Evolutionary conservation across 2,797 vertebrate species (phyloP), one percentile per base, ranked within the genome.

Genomic region (Rhadinocentrus ornatus): DNA sequence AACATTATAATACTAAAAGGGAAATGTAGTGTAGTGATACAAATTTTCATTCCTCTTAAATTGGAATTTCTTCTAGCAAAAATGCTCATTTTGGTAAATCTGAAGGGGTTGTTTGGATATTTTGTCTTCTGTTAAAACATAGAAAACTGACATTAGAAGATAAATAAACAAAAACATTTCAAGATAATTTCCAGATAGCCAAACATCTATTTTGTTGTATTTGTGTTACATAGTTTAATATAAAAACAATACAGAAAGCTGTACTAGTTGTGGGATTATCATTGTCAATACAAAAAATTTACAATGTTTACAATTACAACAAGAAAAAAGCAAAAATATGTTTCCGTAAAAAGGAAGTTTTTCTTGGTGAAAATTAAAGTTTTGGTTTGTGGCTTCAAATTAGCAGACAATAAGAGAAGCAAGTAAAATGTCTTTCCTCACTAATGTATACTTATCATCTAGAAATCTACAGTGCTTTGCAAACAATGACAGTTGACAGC

Each of bases 401-500:
- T 60, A 34, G 32, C 22, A 41, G 13, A 52, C 50, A 26, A 4
- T 1, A 12, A 66, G 31, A 22, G 16, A 69, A 26, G 41, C 2
- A 35, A 20, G 18, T 2, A 6, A 52, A 29, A 69, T 37, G 16
- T 50, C 24, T 56, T 32, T 6, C 11, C 20, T 66, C 27, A 13
- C 29, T 60, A 5, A 27, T 26, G 22, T 9, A 41, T 59, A 18
- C 59, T 75, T 63, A 31, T 74, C 24, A 24, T 74, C 27, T n/a
- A 26, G 5, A 62, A 55, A 46, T 56, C 37, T 41, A 69, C 41
- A 50, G 53, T 27, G 53, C 72, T 71, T 55, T 73, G 34, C 26
- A 75, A 76, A 74, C 52, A 69, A 67, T 34, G 81, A 76, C 71
- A 82, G 22, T 63, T 24, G 31, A 39, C 27, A 60, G 29, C 34